Evolutionary conservation across 1,140 invertebrate species (phyloP), one percentile per base, ranked within the genome.

Genomic region (Drosophila athabasca): DNA sequence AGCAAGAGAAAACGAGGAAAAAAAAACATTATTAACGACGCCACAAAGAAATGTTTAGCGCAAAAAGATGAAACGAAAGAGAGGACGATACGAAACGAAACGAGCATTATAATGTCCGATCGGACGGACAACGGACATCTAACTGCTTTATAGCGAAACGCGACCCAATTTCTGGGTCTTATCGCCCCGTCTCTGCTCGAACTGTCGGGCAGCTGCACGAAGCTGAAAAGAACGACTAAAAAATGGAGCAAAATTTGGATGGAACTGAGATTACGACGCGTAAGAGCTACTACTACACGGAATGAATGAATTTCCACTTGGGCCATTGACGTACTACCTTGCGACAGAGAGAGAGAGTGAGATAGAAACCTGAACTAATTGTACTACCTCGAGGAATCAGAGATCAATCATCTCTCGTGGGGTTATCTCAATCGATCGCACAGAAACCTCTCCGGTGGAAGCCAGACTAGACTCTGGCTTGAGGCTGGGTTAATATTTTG

Each of bases 1-100:
- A 66, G 17, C 46, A 60, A 59, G 22, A 15, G 51, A 48, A 35
- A 43, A 15, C 41, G 45, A 43, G 0, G 17, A 17, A 60, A 60
- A 24, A 58, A 19, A 50, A 31, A 60, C n/a, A n/a, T 60, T 88
- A 82, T 85, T 85, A 82, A 85, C 78, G 82, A 85, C 74, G 83
- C 83, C 79, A 83, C 83, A 88, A 79, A 76, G 53, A 76, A 71
- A 82, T 82, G 82, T 75, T 81, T 69, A 81, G 68, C 74, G 74
- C 51, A 76, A 76, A 76, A 76, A 68, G 48, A 62, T 55, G 45
- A 75, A 76, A 73, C 58, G 29, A 70, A 49, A 51, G 46, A 59
- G 62, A 50, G 51, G 51, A n/a, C 49, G 41, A 44, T 13, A 55
- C 60, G 59, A 35, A n/a, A 55, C 59, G 58, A 35, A 19, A 39